Percentiles rank a stretch among this genome's conserved stretches.
Evolutionary conservation across 2,888 invertebrate species (phyloP).

Genomic region (Nymphalis c-album): DNA sequence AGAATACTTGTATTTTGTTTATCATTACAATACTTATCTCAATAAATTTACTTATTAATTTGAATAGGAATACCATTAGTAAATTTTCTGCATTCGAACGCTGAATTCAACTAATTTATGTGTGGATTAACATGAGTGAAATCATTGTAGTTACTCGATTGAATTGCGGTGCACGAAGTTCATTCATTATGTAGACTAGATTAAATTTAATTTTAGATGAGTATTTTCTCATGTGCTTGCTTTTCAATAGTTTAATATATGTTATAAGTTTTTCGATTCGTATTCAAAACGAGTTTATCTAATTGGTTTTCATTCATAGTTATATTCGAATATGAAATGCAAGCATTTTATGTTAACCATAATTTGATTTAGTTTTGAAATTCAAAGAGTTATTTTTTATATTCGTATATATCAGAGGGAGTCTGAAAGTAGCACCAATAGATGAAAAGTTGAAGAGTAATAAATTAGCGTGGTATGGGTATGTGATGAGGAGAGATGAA

Average conservation of each 20-base stretch:
- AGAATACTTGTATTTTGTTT: neutral
- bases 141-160: constrained; percentile 2
- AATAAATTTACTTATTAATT: neutral
- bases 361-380: too few species aligned
- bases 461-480: too few species aligned
- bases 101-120: neutral
- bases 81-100: neutral
- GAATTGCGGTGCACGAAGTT: neutral
- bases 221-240: neutral
- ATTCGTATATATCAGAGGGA: too few species aligned
- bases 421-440: too few species aligned
- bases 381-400: too few species aligned
- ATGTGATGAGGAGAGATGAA: too few species aligned
- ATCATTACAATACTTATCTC: neutral
- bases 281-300: too few species aligned
- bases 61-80: neutral
- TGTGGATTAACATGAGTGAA: constrained; percentile 2
- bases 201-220: neutral
- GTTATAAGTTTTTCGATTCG: neutral
- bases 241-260: neutral
- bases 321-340: too few species aligned
- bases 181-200: neutral
- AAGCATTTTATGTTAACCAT: too few species aligned
- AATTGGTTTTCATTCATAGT: too few species aligned
- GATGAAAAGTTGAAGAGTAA: too few species aligned